Conservation (phyloP, 2,113 vertebrate species). For the Stictonetta naevosa region DNA sequence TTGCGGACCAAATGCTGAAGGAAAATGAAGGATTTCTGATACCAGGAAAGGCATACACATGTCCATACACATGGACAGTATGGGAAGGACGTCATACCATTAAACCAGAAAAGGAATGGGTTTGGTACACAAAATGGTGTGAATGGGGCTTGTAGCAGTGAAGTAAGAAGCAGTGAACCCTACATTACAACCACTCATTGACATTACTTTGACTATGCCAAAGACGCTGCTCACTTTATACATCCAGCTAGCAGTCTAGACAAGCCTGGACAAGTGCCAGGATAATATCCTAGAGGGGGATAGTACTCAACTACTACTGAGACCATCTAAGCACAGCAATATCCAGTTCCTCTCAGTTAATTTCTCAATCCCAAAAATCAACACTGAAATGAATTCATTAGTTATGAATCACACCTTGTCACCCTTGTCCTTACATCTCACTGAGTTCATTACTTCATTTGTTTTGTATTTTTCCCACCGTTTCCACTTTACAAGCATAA, state of each 20-base stretch:
- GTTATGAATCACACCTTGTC: not conserved
- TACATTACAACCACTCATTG: not conserved
- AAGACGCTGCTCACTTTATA: not conserved
- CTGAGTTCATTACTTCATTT: not conserved
- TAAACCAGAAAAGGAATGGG: fast-evolving
- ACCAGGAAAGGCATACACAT: not conserved
- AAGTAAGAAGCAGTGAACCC: not conserved
- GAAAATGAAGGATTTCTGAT: not conserved
- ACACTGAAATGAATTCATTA: not conserved
- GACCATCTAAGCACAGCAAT: not conserved
- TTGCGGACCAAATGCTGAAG: not conserved
- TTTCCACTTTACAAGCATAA: not conserved
- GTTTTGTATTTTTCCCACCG: not conserved
- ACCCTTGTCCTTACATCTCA: not conserved
- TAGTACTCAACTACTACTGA: not conserved
- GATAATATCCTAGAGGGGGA: fast-evolving
- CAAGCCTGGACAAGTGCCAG: no score
- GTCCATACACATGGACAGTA: fast-evolving
- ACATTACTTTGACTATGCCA: not conserved
- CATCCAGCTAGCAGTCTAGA: not conserved
- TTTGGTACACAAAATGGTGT: not conserved
- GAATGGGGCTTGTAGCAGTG: not conserved
- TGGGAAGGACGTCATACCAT: not conserved
- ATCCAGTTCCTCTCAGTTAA: not conserved
- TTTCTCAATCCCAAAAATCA: not conserved